These are phyloP conservation scores for Pica pica DNA, from an alignment of 2,113 vertebrate species.

Conservation along the genomic window DNA sequence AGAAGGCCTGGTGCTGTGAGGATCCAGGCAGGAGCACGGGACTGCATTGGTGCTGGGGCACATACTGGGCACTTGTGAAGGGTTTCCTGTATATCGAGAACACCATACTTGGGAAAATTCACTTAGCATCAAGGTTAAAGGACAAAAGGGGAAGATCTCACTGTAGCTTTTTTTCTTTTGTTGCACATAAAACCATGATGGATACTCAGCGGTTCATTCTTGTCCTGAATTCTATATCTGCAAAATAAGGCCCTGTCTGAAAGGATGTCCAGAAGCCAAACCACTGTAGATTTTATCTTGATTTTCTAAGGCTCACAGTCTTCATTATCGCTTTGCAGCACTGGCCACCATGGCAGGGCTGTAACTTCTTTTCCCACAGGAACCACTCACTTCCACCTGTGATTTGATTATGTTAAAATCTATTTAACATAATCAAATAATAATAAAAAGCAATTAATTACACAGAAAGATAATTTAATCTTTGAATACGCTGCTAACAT, in stretches of 20 bases:
- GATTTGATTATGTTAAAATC: neutral
- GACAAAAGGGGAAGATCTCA: neutral
- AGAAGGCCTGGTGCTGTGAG: neutral
- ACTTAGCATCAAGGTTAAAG: neutral
- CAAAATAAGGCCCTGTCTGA: neutral
- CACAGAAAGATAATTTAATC: neutral
- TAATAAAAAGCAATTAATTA: neutral
- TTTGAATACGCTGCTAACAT: neutral
- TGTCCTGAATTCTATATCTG: neutral
- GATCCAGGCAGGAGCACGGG: neutral
- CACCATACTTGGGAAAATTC: neutral
- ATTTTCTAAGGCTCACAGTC: neutral
- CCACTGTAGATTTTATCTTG: neutral
- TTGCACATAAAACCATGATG: neutral
- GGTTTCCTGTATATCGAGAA: neutral
- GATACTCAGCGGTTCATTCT: neutral
- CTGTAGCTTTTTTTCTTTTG: neutral
- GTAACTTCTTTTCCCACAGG: neutral
- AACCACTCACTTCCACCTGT: neutral
- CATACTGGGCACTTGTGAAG: neutral
- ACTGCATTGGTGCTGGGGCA: neutral
- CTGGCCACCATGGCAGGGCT: neutral
- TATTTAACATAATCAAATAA: neutral
- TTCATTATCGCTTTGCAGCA: neutral
- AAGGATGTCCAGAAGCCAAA: conserved; percentile 6